These are phyloP conservation scores for Protobothrops mucrosquamatus DNA, from an alignment of 2,113 vertebrate genomes.

Conservation along the genomic window DNA sequence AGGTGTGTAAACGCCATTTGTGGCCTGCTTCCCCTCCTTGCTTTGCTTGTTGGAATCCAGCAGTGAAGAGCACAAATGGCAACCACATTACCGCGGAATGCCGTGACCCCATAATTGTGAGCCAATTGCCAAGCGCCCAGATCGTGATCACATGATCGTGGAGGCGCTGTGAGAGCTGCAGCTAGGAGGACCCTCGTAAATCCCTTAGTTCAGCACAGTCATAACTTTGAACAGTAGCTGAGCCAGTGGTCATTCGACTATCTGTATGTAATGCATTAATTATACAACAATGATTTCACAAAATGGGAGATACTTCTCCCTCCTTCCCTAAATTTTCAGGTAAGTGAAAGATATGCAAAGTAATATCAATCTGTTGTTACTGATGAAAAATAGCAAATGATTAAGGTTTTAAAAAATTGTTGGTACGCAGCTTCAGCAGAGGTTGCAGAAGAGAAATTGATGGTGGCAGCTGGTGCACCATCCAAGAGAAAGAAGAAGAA, in stretches of 20 bases:
- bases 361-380: not conserved
- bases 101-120: not conserved
- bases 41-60: not conserved
- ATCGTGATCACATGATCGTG: not conserved
- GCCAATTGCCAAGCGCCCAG: not conserved
- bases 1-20: not conserved
- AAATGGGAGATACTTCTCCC: not conserved
- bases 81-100: not conserved
- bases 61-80: not conserved
- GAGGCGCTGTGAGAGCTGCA: not conserved
- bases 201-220: not conserved
- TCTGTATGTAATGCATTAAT: not conserved
- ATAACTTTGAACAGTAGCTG: not conserved
- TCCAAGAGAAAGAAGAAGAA: conserved; percentile 67
- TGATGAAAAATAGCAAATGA: not conserved
- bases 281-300: not conserved
- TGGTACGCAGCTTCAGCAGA: not conserved
- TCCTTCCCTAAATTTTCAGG: not conserved
- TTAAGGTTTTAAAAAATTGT: not conserved
- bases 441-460: not conserved
- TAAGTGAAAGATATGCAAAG: not conserved
- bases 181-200: not conserved
- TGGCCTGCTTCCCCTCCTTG: not conserved
- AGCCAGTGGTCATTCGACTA: not conserved
- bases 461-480: conserved; percentile 7